Evolutionary conservation across 2,113 vertebrate species (phyloP), one percentile per base, ranked within the genome.

Genomic region (Puntigrus tetrazona): DNA sequence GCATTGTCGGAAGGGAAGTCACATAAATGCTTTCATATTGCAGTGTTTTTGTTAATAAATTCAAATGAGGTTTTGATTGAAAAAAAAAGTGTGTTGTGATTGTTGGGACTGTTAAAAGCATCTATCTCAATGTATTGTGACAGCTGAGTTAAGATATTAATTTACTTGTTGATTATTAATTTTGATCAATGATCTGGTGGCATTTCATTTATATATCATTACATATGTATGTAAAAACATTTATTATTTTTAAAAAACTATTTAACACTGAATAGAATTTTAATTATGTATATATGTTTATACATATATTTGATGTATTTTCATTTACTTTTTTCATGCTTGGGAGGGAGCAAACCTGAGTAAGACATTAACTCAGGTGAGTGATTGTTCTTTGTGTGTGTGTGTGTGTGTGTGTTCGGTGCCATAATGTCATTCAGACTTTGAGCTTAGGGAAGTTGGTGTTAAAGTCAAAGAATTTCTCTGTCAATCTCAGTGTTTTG

Each of bases 361-460:
- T 94, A 88, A 94, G 89, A 88, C 85, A 94, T 94, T 94, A 94
- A 94, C 94, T 59, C 34, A 9, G n/a, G 29, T 7, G 0, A 86
- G 91, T 94, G 89, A 34, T 55, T 63, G 41, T 88, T 84, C 29
- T 83, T 82, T 76, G 72, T 80, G 22, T 75, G 31, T 81, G 85
- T 82, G 27, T 83, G 84, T 79, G 73, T 78, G 20, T 73, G 27
- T 81, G 85, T 81, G 25, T 36, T 55, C 34, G 86, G 57, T 76
- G 88, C 90, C 52, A 88, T 63, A 86, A 69, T 77, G 65, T 41
- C 67, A 63, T 77, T 86, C 90, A 94, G 93, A 94, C 93, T 94
- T 95, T 93, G 93, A 89, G 89, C 93, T 79, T 89, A 85, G 83
- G 77, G 34, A 47, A 84, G 77, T 77, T 63, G n/a, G 79, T 88